A percentile compares a stretch with the other conserved stretches of the same genome.
Evolutionary conservation across 1,140 invertebrate species (phyloP).

Genomic region (Caerostris extrusa): DNA sequence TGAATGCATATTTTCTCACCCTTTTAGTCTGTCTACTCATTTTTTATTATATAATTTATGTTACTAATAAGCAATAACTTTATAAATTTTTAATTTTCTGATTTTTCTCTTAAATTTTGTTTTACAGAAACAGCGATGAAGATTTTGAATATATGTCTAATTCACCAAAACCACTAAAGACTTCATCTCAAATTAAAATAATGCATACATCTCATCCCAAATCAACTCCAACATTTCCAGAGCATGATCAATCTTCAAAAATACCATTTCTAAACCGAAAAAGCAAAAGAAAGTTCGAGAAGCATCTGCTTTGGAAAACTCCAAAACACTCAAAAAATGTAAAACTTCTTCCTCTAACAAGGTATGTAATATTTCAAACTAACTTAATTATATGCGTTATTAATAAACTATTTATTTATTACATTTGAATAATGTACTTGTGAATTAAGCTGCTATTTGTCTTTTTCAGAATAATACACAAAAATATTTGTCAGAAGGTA

Average conservation of each 20-base stretch:
- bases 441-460: background rate
- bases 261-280: constrained; percentile 35
- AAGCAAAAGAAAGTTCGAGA: constrained; percentile 46
- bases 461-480: background rate
- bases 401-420: background rate
- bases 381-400: background rate
- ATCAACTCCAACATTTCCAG: background rate
- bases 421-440: background rate
- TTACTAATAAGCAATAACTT: background rate
- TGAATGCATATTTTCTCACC: background rate
- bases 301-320: background rate
- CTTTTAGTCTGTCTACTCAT: background rate
- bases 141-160: constrained; percentile 31
- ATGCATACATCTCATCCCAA: constrained; percentile 4
- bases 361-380: background rate
- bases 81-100: background rate
- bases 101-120: background rate
- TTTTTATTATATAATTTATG: background rate
- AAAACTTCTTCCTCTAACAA: background rate
- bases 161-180: constrained; percentile 26
- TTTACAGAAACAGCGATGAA: constrained; percentile 58
- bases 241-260: constrained; percentile 28
- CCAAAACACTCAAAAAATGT: constrained; percentile 15
- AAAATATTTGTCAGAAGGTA: constrained; percentile 41
- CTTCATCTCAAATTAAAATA: constrained; percentile 11